Base-by-base conservation (phyloP, 2,888 invertebrate genomes). In the Conchocele bisecta region DNA sequence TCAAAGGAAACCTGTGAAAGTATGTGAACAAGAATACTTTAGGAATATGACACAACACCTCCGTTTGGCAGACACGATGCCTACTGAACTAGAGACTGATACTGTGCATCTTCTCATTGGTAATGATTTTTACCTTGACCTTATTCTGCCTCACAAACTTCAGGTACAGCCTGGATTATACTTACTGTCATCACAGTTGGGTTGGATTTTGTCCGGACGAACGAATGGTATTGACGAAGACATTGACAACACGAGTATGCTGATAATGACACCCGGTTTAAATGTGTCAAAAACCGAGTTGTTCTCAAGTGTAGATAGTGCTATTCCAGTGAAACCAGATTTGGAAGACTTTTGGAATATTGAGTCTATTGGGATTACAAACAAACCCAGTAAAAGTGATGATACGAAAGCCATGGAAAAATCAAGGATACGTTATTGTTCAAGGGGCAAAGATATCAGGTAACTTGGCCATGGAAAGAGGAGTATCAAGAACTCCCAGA, bases 311-410 rank as follows among this genome's bases (percentile, higher is more conserved):
- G 28, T 41, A 26, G 56, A 56, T 35, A 33, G 15, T 24, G 35
- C 9, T 31, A 28, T 51, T 11, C 54, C 59, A 24, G 50, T 13
- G 2, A 65, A 64, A 44, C 59, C 70, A 6, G 41, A 46, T 15
- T 29, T 70, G 2, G 58, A 65, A 39, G 70, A 70, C 24, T 58
- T 66, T 37, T 66, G 66, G 66, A 39, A 22, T n/a, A 37, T 58
- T 3, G 51, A 66, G 28, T 7, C 66, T 13, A 66, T 51, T 31
- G 58, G 66, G 3, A 35, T 66, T 9, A 39, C 20, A 15, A 58
- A 66, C 24, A 17, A 22, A 24, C 22, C 31, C 7, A 9, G 51
- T 24, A 41, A 28, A 20, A 42, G 31, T 33, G 58, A 58, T 28
- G 41, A 48, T 28, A n/a, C n/a, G n/a, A n/a, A n/a, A n/a, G n/a